Evolutionary conservation across 2,888 invertebrate genomes (phyloP).

Genomic region (Melipona beecheii): DNA sequence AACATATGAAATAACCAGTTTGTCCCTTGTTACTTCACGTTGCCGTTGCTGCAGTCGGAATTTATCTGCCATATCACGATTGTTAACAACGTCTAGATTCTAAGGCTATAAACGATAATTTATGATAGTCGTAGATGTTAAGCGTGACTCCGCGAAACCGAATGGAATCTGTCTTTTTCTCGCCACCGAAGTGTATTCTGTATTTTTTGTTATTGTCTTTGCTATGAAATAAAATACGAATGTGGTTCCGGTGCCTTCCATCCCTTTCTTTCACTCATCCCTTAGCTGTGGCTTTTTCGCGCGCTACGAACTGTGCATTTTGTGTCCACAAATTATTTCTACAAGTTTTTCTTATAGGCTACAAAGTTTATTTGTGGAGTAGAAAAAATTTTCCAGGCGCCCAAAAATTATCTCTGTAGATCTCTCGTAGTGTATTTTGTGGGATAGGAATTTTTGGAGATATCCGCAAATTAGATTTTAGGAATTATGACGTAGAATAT

Average conservation of each 20-base stretch:
- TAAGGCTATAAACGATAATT: constrained; percentile 4
- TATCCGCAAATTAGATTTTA: too few relatives aligned
- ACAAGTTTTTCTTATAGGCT: too few relatives aligned
- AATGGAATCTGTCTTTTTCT: not conserved
- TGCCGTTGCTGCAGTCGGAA: constrained; percentile 21
- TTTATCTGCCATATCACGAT: constrained; percentile 36
- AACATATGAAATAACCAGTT: not conserved
- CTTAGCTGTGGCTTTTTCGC: too few relatives aligned
- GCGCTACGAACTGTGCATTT: too few relatives aligned
- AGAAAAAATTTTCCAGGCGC: too few relatives aligned
- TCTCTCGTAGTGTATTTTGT: too few relatives aligned
- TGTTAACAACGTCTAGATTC: not conserved
- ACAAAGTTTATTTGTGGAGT: too few relatives aligned
- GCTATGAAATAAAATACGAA: constrained; percentile 41
- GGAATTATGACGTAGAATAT: too few relatives aligned
- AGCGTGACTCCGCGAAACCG: not conserved
- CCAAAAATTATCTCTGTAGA: too few relatives aligned
- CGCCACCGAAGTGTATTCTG: constrained; percentile 54
- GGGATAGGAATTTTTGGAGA: too few relatives aligned
- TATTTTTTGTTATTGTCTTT: constrained; percentile 39
- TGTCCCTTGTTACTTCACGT: not conserved
- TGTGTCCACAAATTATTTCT: too few relatives aligned
- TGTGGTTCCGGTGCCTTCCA: not conserved
- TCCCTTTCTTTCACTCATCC: not conserved
- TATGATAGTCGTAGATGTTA: constrained; percentile 19